Percentiles rank a stretch among this genome's conserved stretches.
Evolutionary conservation across 1,140 invertebrate species (phyloP).

Genomic region (Littorina saxatilis): DNA sequence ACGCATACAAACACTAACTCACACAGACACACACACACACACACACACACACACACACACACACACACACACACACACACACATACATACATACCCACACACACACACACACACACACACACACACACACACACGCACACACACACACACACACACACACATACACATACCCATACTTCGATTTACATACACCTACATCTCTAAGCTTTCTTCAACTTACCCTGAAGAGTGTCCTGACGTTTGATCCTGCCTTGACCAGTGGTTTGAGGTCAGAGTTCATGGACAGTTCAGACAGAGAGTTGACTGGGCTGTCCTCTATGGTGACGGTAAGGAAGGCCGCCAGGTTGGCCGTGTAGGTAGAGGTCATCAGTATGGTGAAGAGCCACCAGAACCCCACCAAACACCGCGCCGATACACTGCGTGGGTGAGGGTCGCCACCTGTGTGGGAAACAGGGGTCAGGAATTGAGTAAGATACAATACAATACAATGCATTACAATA

Average conservation of each 20-base stretch:
- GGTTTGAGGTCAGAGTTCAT: slow-evolving; percentile 78
- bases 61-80: neutral
- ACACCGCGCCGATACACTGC: slow-evolving; percentile 80
- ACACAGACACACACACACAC: neutral
- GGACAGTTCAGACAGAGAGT: slow-evolving; percentile 46
- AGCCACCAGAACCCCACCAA: slow-evolving; percentile 54
- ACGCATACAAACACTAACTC: neutral
- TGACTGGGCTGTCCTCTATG: slow-evolving; percentile 46
- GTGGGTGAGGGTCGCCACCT: slow-evolving; percentile 63
- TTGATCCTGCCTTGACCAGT: slow-evolving; percentile 94
- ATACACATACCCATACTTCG: neutral
- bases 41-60: neutral
- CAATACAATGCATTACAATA: too few relatives aligned
- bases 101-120: neutral
- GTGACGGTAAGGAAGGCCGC: slow-evolving; percentile 54
- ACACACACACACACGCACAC: neutral
- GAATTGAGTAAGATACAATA: neutral
- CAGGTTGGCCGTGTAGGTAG: slow-evolving; percentile 55
- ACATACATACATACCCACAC: neutral
- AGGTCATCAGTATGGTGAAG: slow-evolving; percentile 51
- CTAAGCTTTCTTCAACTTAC: too few relatives aligned
- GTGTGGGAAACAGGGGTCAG: too few relatives aligned
- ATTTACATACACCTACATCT: neutral
- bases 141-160: neutral
- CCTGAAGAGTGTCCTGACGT: slow-evolving; percentile 93